phyloP scores from a whole-genome alignment of 2,888 invertebrate species.

The Glaucopsyche alexis region DNA sequence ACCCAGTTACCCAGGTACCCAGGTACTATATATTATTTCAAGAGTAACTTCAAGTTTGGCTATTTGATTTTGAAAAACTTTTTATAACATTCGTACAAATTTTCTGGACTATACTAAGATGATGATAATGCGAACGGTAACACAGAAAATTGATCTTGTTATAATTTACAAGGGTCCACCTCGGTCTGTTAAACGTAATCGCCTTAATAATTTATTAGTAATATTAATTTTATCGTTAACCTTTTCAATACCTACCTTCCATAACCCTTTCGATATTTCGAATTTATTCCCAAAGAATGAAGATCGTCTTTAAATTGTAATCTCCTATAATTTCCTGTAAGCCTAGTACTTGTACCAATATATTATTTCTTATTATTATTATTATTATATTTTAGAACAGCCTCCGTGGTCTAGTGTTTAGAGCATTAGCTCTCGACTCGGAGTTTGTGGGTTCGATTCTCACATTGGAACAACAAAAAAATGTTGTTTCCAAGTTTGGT shows the following conservation, averaged over 20 bases:
- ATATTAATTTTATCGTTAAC: conserved; percentile 11
- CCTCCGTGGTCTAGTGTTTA: no score
- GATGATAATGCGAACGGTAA: neutral
- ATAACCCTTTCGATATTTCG: neutral
- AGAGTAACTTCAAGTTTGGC: no score
- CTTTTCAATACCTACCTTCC: conserved; percentile 13
- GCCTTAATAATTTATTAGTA: conserved; percentile 18
- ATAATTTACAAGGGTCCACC: neutral
- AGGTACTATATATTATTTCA: no score
- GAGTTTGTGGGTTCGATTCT: no score
- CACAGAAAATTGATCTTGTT: neutral
- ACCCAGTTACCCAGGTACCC: no score
- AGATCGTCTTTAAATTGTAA: conserved; percentile 15
- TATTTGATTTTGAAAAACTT: no score
- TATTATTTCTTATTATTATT: neutral
- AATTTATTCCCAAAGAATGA: conserved; percentile 12
- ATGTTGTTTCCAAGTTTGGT: no score
- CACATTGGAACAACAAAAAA: no score
- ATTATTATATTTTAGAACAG: no score
- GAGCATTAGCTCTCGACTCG: no score
- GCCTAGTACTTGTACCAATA: conserved; percentile 9
- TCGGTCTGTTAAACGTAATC: neutral
- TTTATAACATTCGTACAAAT: neutral
- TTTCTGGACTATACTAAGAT: neutral
- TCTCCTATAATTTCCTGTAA: conserved; percentile 22